Evolutionary conservation across 2,888 invertebrate species (phyloP).

Genomic region (Megalurothrips usitatus): DNA sequence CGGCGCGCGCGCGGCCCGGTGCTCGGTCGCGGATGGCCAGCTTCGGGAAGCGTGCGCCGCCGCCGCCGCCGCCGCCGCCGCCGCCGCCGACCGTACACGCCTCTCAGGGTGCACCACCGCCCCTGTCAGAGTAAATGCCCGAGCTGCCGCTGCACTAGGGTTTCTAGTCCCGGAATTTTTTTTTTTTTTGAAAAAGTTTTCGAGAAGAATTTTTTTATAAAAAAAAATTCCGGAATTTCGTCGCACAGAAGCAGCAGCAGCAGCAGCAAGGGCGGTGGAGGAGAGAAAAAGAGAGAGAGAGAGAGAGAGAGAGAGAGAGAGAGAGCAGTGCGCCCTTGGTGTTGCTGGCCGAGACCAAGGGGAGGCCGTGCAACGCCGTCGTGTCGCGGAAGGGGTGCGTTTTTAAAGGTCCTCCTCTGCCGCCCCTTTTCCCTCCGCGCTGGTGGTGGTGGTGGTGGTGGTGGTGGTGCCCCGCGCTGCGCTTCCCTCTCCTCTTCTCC

Average conservation of each 20-base stretch:
- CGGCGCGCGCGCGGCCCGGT: constrained; percentile 48
- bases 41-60: too few species aligned
- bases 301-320: neutral
- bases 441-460: too few species aligned
- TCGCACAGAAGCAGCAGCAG: too few species aligned
- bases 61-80: too few species aligned
- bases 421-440: constrained; percentile 45
- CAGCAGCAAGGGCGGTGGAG: neutral
- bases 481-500: neutral
- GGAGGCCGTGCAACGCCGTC: neutral
- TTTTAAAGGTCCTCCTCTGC: neutral
- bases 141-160: constrained; percentile 15
- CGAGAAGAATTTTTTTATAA: too few species aligned
- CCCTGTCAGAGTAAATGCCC: too few species aligned
- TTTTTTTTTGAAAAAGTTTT: too few species aligned
- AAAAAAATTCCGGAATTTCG: too few species aligned
- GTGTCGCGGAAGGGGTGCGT: neutral
- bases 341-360: neutral
- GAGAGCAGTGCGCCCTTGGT: neutral
- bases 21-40: constrained; percentile 44
- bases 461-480: neutral
- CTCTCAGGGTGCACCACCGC: too few species aligned
- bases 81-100: too few species aligned
- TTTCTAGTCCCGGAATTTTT: too few species aligned
- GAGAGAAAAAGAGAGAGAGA: neutral